phyloP scores from a whole-genome alignment of 2,113 vertebrate species.

The Burhinus oedicnemus region DNA sequence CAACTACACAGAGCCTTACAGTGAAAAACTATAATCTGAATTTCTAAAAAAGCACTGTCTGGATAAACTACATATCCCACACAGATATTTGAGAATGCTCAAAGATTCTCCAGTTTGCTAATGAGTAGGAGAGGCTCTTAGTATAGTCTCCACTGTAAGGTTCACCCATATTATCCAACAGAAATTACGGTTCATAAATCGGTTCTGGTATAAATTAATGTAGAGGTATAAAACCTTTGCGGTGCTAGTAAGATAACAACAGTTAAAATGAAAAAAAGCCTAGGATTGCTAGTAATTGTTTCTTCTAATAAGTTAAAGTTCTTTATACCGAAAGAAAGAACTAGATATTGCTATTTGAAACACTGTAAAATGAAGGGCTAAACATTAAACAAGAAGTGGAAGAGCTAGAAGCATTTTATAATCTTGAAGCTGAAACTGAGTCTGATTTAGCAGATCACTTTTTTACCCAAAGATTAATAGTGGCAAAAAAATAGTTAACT shows the following conservation, averaged over 20 bases:
- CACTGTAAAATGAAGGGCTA: background rate
- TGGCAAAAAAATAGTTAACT: background rate
- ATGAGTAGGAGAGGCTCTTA: background rate
- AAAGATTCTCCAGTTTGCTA: background rate
- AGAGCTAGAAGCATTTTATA: background rate
- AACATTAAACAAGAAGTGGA: background rate
- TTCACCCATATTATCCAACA: background rate
- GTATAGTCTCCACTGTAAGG: background rate
- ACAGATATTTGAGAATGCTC: background rate
- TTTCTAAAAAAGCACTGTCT: background rate
- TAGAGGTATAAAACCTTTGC: background rate
- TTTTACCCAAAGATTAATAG: background rate
- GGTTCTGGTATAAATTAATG: background rate
- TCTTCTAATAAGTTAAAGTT: background rate
- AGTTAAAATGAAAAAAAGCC: background rate
- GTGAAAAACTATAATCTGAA: background rate
- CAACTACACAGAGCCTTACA: background rate
- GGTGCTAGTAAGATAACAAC: background rate
- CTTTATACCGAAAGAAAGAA: background rate
- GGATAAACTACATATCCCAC: background rate
- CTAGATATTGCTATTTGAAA: background rate
- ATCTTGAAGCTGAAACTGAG: background rate
- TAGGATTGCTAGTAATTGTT: background rate
- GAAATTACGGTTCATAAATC: background rate
- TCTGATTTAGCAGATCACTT: background rate